A percentile compares a stretch with the other conserved stretches of the same genome.
phyloP scores from a whole-genome alignment of 2,797 vertebrate species.

The Vireo griseus region DNA sequence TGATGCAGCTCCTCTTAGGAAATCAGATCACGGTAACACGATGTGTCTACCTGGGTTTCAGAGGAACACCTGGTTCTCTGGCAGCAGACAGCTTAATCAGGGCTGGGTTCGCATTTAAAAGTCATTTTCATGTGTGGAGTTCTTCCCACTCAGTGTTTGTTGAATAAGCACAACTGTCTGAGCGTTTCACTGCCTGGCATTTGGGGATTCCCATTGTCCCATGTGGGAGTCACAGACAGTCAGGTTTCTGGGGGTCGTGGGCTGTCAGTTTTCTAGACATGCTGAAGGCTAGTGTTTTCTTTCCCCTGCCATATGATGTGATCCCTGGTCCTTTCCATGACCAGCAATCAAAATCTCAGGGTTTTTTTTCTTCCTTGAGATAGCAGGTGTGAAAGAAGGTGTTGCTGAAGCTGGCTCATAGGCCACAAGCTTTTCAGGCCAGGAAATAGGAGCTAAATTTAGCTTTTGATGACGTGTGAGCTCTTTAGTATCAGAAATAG shows the following conservation, averaged over 20 bases:
- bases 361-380: background rate
- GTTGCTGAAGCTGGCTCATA: background rate
- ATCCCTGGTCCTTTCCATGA: background rate
- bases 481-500: background rate
- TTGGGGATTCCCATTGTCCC: background rate
- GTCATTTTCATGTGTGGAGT: accelerated
- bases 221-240: background rate
- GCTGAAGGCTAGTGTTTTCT: background rate
- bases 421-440: background rate
- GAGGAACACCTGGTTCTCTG: background rate
- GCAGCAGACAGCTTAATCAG: background rate
- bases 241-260: background rate
- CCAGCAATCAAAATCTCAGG: background rate
- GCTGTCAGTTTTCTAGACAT: background rate
- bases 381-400: background rate
- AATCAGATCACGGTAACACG: background rate
- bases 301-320: background rate
- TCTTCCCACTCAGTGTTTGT: background rate
- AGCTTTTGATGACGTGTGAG: background rate
- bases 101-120: background rate
- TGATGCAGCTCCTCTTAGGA: slow-evolving; percentile 31
- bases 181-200: accelerated
- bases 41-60: background rate
- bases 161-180: background rate
- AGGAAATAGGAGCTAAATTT: background rate